These are phyloP conservation scores for Onychorhynchus coronatus DNA, from an alignment of 2,113 vertebrate genomes.

Conservation along the genomic window DNA sequence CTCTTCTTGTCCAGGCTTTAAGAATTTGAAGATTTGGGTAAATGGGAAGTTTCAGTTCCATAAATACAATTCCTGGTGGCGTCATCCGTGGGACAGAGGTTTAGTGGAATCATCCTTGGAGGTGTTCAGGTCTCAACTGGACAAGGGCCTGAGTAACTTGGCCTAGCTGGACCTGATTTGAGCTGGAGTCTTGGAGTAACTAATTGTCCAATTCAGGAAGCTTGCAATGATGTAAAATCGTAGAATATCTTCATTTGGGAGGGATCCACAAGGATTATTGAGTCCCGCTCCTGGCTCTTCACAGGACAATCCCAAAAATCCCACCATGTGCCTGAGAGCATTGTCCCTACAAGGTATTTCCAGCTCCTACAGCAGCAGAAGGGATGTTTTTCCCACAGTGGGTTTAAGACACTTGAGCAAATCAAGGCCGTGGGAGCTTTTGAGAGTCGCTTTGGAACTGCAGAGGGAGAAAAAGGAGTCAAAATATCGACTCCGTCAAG, in stretches of 20 bases:
- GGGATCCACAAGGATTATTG: neutral
- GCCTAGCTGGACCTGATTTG: neutral
- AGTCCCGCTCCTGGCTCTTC: neutral
- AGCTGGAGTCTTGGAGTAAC: accelerated
- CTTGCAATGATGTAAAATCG: neutral
- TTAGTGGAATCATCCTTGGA: neutral
- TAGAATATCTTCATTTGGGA: neutral
- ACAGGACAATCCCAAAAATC: neutral
- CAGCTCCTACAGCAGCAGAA: neutral
- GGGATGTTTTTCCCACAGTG: neutral
- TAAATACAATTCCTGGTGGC: neutral
- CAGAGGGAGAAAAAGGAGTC: neutral
- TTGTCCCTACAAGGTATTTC: neutral
- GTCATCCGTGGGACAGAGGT: neutral
- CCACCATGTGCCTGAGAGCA: accelerated
- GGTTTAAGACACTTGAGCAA: neutral
- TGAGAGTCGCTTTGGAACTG: neutral
- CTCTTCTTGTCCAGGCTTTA: neutral
- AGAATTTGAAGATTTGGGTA: neutral
- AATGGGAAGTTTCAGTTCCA: neutral
- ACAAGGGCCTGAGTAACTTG: neutral
- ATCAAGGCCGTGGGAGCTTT: neutral
- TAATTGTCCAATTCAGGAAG: neutral
- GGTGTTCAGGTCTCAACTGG: neutral
- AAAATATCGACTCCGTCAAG: neutral